phyloP scores from a whole-genome alignment of 2,113 vertebrate species.

The Ceuthmochares aereus region DNA sequence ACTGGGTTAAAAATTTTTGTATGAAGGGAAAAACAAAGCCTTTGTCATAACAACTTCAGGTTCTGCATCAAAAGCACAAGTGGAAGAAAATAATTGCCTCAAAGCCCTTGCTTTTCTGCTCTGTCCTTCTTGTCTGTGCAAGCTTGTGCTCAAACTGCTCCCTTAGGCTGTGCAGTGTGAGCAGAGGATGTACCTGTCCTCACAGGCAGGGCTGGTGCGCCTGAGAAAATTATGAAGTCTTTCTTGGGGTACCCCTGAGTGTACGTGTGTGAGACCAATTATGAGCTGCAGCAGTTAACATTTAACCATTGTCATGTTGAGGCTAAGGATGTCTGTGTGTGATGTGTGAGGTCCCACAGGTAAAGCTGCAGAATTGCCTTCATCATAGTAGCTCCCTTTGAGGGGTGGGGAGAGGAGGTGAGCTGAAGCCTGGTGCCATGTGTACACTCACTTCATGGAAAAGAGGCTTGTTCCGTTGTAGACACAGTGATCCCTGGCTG shows the following conservation, averaged over 20 bases:
- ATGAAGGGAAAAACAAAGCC: background rate
- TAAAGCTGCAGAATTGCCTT: background rate
- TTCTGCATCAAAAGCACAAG: background rate
- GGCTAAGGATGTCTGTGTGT: background rate
- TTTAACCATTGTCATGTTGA: background rate
- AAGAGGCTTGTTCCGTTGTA: background rate
- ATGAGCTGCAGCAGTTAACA: background rate
- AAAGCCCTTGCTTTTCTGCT: background rate
- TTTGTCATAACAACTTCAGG: background rate
- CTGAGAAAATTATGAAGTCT: background rate
- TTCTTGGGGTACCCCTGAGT: background rate
- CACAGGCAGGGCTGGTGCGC: background rate
- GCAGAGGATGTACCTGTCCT: background rate
- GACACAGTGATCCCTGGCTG: background rate
- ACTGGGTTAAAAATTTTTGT: background rate
- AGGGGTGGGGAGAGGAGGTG: background rate
- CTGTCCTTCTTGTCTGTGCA: fast-evolving
- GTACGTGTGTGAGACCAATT: background rate
- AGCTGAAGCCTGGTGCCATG: background rate
- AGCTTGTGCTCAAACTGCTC: background rate
- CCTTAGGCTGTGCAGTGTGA: background rate
- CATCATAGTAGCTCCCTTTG: too few relatives aligned
- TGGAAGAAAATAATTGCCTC: background rate
- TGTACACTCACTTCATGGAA: background rate
- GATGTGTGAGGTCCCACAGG: background rate